Evolutionary conservation across 2,113 vertebrate species (phyloP).

Genomic region (Galemys pyrenaicus): DNA sequence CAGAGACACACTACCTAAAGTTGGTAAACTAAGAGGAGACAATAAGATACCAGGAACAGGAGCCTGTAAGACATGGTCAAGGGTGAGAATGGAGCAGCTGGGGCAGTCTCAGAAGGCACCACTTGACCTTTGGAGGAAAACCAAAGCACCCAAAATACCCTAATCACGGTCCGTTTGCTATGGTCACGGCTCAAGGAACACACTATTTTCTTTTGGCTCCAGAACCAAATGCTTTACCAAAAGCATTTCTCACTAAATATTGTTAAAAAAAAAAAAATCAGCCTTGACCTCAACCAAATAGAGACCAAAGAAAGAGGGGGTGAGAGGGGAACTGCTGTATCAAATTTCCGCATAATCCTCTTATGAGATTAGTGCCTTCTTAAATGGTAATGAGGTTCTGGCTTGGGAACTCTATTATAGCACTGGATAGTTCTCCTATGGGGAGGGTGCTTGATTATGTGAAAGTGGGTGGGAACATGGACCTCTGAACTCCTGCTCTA

Average conservation of each 20-base stretch:
- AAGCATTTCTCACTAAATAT: constrained; percentile 3
- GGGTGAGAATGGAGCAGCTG: neutral
- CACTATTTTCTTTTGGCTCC: neutral
- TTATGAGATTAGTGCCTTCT: constrained; percentile 73
- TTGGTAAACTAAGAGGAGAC: neutral
- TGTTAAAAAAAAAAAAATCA: neutral
- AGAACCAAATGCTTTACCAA: constrained; percentile 22
- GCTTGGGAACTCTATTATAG: constrained; percentile 12
- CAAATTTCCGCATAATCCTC: constrained; percentile 70
- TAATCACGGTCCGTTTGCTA: neutral
- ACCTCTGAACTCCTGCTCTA: neutral
- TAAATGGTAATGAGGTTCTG: constrained; percentile 66
- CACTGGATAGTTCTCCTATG: neutral
- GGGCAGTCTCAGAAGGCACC: neutral
- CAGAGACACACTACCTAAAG: neutral
- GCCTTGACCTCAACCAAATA: constrained; percentile 42
- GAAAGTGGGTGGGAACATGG: neutral
- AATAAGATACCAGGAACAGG: neutral
- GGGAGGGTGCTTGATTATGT: neutral
- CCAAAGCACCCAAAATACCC: neutral
- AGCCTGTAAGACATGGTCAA: neutral
- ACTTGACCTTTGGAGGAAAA: neutral
- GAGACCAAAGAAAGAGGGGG: neutral
- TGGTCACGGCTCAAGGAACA: neutral
- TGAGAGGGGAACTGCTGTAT: neutral